Evolutionary conservation across 1,140 invertebrate species (phyloP).

Genomic region (Rhopalosiphum maidis): DNA sequence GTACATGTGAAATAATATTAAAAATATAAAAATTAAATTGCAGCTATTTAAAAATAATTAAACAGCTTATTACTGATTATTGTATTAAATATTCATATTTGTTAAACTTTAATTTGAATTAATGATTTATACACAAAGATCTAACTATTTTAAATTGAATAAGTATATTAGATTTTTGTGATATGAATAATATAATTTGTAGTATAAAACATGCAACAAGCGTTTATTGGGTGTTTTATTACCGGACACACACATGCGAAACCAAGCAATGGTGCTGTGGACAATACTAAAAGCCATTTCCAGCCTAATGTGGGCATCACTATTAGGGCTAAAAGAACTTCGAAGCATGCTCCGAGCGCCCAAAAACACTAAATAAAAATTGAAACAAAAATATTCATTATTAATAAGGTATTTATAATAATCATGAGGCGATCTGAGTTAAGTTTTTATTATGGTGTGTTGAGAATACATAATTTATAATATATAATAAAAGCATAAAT

Average conservation of each 20-base stretch:
- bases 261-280: conserved; percentile 83
- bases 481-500: not conserved
- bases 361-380: conserved; percentile 84
- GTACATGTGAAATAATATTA: not conserved
- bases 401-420: not conserved
- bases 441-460: not conserved
- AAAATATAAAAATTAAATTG: not conserved
- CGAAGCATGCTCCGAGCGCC: conserved; percentile 92
- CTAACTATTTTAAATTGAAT: not conserved
- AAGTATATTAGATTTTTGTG: not conserved
- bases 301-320: conserved; percentile 93
- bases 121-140: not conserved
- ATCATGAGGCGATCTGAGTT: not conserved
- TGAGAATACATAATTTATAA: not conserved
- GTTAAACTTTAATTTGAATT: not conserved
- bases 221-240: conserved; percentile 62
- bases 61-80: not conserved
- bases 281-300: conserved; percentile 87
- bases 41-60: not conserved
- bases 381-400: conserved; percentile 28
- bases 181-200: not conserved
- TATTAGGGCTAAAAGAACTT: conserved; percentile 87
- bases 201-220: not conserved
- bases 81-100: not conserved
- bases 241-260: conserved; percentile 82